Evolutionary conservation across 2,797 vertebrate genomes (phyloP).

Genomic region (Eupleurogrammus muticus): DNA sequence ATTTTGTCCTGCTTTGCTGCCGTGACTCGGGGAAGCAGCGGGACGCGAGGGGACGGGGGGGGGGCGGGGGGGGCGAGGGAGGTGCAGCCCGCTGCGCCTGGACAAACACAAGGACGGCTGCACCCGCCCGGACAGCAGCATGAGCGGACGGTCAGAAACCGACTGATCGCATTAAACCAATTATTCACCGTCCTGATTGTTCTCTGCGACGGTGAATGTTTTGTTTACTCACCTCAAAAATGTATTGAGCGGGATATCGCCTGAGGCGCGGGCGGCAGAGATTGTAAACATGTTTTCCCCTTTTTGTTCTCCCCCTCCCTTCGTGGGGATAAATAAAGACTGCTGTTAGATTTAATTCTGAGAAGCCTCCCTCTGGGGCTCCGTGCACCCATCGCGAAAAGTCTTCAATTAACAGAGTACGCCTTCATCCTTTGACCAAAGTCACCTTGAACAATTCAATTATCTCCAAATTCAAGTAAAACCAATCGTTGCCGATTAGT

Average conservation of each 20-base stretch:
- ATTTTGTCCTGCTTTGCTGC: slow-evolving; percentile 57
- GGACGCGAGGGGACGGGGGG: slow-evolving; percentile 51
- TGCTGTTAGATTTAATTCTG: slow-evolving; percentile 74
- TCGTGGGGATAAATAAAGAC: slow-evolving; percentile 70
- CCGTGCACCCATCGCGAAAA: slow-evolving; percentile 51
- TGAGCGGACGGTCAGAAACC: too few species aligned
- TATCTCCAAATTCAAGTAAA: slow-evolving; percentile 70
- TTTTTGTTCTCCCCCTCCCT: slow-evolving; percentile 49
- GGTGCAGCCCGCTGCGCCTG: slow-evolving; percentile 46
- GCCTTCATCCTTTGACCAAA: slow-evolving; percentile 73
- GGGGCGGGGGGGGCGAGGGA: slow-evolving; percentile 47
- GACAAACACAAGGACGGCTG: slow-evolving; percentile 66
- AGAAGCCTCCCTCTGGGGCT: slow-evolving; percentile 63
- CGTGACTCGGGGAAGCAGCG: slow-evolving; percentile 44
- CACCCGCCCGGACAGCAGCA: slow-evolving; percentile 17
- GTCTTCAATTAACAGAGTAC: slow-evolving; percentile 73
- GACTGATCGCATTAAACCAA: slow-evolving; percentile 61
- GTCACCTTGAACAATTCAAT: slow-evolving; percentile 81
- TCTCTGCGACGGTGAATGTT: slow-evolving; percentile 62
- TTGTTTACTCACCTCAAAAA: slow-evolving; percentile 67
- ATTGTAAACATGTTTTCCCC: slow-evolving; percentile 76
- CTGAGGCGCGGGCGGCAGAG: slow-evolving; percentile 42
- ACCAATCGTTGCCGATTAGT: slow-evolving; percentile 68
- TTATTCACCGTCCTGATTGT: slow-evolving; percentile 66
- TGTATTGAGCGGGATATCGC: slow-evolving; percentile 57